A percentile compares a stretch with the other conserved stretches of the same genome.
These are phyloP conservation scores for Nyctalus aviator DNA, from an alignment of 2,797 vertebrate genomes.

Conservation along the genomic window DNA sequence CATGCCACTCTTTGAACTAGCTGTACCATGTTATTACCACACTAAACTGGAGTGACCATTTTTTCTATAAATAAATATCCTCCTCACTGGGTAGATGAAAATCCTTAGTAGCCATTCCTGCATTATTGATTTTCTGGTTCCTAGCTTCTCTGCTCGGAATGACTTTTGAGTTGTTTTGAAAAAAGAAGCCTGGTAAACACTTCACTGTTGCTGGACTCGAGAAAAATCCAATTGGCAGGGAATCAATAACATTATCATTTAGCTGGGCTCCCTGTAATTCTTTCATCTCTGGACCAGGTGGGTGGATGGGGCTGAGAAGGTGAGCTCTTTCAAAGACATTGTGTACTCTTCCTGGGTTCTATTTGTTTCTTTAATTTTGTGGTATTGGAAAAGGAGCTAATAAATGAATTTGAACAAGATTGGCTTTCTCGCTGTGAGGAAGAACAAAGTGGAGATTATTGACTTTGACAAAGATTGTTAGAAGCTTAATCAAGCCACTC, in stretches of 20 bases:
- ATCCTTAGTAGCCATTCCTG: conserved; percentile 75
- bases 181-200: conserved; percentile 73
- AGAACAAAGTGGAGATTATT: conserved; percentile 70
- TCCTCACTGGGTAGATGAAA: conserved; percentile 81
- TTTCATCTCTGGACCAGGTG: conserved; percentile 40
- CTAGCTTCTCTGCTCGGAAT: conserved; percentile 59
- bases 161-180: conserved; percentile 75
- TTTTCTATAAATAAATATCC: conserved; percentile 89
- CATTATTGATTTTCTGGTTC: conserved; percentile 80
- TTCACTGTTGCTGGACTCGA: conserved; percentile 70
- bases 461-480: conserved; percentile 46
- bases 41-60: conserved; percentile 85
- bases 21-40: conserved; percentile 88
- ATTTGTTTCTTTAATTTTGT: conserved; percentile 68
- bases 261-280: conserved; percentile 60
- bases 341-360: conserved; percentile 42
- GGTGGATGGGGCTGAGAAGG: conserved; percentile 26
- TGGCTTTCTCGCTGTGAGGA: conserved; percentile 35
- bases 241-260: conserved; percentile 71
- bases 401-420: conserved; percentile 46
- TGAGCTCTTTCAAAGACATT: conserved; percentile 52
- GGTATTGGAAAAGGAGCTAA: conserved; percentile 65
- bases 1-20: conserved; percentile 86
- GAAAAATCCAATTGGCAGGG: conserved; percentile 77
- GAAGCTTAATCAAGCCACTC: conserved; percentile 50